These are phyloP conservation scores for Pterobdella sp. DNA, from an alignment of 2,888 invertebrate species.

Conservation along the genomic window DNA sequence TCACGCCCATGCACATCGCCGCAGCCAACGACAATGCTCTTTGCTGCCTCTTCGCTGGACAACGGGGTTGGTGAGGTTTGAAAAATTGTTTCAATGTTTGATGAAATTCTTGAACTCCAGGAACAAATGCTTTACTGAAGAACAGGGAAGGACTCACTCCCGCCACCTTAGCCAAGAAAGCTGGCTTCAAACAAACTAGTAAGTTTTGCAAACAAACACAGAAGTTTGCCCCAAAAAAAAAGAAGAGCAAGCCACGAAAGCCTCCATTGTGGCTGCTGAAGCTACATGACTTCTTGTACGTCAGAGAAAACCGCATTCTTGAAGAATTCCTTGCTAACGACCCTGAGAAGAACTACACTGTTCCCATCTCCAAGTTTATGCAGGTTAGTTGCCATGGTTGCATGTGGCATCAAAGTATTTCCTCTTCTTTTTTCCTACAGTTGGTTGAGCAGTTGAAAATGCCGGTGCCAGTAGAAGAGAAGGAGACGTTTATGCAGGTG, in stretches of 20 bases:
- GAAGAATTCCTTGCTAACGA: constrained; percentile 46
- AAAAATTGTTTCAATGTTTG: background rate
- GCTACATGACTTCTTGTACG: constrained; percentile 48
- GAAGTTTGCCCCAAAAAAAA: constrained; percentile 38
- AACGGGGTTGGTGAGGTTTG: constrained; percentile 7
- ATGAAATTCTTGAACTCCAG: constrained; percentile 38
- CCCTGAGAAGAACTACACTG: constrained; percentile 43
- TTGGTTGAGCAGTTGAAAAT: constrained; percentile 18
- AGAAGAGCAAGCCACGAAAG: constrained; percentile 23
- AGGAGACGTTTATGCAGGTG: constrained; percentile 41
- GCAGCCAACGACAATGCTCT: constrained; percentile 41
- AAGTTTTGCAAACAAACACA: constrained; percentile 51
- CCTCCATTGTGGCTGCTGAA: constrained; percentile 42
- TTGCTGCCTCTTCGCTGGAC: constrained; percentile 26
- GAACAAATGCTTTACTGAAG: constrained; percentile 52
- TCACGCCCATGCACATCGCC: constrained; percentile 48
- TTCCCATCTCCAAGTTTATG: constrained; percentile 44
- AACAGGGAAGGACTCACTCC: constrained; percentile 48
- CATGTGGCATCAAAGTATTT: background rate
- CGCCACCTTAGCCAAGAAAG: constrained; percentile 48
- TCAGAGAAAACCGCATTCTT: constrained; percentile 41
- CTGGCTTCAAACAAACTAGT: constrained; percentile 47
- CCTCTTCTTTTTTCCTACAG: background rate
- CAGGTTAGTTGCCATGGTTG: constrained; percentile 39
- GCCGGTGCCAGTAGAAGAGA: constrained; percentile 16